Evolutionary conservation across 2,113 vertebrate species (phyloP), one percentile per base, ranked within the genome.

Genomic region (Gymnorhina tibicen): DNA sequence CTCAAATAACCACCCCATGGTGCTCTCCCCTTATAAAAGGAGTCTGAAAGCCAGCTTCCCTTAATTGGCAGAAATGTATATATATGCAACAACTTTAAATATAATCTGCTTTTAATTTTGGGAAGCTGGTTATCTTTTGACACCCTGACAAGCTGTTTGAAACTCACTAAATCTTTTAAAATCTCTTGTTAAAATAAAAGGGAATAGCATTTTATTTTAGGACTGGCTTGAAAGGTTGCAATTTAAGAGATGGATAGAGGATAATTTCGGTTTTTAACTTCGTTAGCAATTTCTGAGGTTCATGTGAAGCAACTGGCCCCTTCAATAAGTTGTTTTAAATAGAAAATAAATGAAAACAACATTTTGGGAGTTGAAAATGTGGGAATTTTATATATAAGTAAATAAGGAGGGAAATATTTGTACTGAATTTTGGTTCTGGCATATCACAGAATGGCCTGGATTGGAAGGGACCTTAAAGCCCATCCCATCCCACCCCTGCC

Each of bases 91-190:
- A 80, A 69, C 42, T 89, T 96, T 73, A 95, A 95, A 93, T 93
- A 72, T 75, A 82, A 79, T 75, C 75, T 95, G 56, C 44, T 70
- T 78, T 93, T 95, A 93, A 87, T 94, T 95, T 58, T 76, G 82
- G 83, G 82, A 94, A 96, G 87, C 78, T 79, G 63, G 70, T 87
- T 97, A 17, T 94, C 94, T 93, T 87, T 79, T 95, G 92, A 93
- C 90, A 92, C 87, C 49, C 74, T 95, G 96, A 96, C 94, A 94
- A 93, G 92, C 85, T 83, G 74, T 78, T 91, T 87, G 82, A 90
- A 96, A 75, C 79, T 87, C 39, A 41, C 59, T 56, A 68, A 79
- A 50, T 94, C 78, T 85, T 92, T 69, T n/a, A 20, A 94, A 92
- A 53, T 30, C 75, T 67, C 80, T 60, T 26, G 20, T 94, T 88